A percentile compares a stretch with the other conserved stretches of the same genome.
phyloP scores from a whole-genome alignment of 2,888 invertebrate genomes.

The Eledona agricola region DNA sequence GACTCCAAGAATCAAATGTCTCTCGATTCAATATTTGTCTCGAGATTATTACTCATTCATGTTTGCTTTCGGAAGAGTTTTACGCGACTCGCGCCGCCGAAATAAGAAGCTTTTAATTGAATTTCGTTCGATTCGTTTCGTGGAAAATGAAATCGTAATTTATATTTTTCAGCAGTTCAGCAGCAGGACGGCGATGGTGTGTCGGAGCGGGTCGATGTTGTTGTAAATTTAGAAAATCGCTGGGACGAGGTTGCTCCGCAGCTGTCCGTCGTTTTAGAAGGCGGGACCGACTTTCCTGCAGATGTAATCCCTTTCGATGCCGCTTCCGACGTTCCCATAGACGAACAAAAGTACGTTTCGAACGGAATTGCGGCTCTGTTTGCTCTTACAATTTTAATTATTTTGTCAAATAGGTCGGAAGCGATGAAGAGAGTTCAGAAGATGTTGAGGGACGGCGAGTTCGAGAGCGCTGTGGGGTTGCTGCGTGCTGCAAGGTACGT shows the following conservation, averaged over 20 bases:
- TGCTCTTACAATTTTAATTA: conserved; percentile 24
- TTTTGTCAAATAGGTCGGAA: conserved; percentile 69
- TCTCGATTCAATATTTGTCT: conserved; percentile 22
- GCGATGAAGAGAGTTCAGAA: conserved; percentile 89
- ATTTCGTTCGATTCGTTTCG: neutral
- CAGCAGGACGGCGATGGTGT: conserved; percentile 6
- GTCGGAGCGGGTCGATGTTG: too few species aligned
- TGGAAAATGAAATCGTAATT: conserved; percentile 41
- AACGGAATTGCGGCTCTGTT: conserved; percentile 19
- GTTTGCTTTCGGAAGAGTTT: conserved; percentile 23
- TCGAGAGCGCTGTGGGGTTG: conserved; percentile 81
- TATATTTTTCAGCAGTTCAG: conserved; percentile 38
- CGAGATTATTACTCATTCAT: conserved; percentile 27
- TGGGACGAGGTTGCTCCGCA: conserved; percentile 73
- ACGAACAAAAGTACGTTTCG: conserved; percentile 82
- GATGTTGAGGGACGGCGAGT: conserved; percentile 74
- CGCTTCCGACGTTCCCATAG: conserved; percentile 81
- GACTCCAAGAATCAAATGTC: conserved; percentile 9
- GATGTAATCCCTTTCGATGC: conserved; percentile 86
- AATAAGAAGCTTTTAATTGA: too few species aligned
- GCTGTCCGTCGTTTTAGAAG: conserved; percentile 57
- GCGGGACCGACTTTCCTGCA: conserved; percentile 67
- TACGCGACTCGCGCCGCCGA: neutral
- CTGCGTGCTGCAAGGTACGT: conserved; percentile 79
- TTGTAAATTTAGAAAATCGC: conserved; percentile 61